Evolutionary conservation across 2,797 vertebrate genomes (phyloP).

Genomic region (Sebastes flavidus): DNA sequence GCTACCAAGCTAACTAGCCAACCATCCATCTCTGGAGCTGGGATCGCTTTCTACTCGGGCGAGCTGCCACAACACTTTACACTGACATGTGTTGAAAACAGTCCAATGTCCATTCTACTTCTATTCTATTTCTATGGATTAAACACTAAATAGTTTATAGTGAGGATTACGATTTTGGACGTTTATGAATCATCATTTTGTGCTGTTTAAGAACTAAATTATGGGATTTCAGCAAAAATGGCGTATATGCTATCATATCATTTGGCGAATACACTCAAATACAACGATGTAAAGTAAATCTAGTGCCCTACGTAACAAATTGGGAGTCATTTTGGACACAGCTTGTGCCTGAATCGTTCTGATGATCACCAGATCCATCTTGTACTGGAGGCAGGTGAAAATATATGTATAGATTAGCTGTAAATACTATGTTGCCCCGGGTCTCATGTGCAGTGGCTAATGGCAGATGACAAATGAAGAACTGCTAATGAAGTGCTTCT

Average conservation of each 20-base stretch:
- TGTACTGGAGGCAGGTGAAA: neutral
- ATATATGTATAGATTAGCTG: conserved; percentile 29
- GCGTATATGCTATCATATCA: no score
- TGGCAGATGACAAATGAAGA: conserved; percentile 37
- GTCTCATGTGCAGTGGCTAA: conserved; percentile 35
- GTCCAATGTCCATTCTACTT: no score
- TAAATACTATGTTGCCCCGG: conserved; percentile 31
- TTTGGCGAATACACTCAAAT: neutral
- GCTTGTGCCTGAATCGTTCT: neutral
- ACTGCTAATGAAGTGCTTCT: conserved; percentile 53
- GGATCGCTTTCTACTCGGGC: no score
- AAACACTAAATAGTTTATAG: neutral
- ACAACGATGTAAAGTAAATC: neutral
- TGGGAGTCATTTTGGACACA: neutral
- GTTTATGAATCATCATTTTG: neutral
- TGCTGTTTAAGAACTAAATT: accelerated
- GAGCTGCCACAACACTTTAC: no score
- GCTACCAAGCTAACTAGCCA: no score
- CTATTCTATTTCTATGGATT: neutral
- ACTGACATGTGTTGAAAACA: no score
- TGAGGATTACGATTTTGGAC: neutral
- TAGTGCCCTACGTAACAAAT: neutral
- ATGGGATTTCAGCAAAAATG: no score
- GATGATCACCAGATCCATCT: neutral
- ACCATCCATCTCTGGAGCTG: no score